phyloP scores from a whole-genome alignment of 2,113 vertebrate genomes.

The Spermophilus dauricus region DNA sequence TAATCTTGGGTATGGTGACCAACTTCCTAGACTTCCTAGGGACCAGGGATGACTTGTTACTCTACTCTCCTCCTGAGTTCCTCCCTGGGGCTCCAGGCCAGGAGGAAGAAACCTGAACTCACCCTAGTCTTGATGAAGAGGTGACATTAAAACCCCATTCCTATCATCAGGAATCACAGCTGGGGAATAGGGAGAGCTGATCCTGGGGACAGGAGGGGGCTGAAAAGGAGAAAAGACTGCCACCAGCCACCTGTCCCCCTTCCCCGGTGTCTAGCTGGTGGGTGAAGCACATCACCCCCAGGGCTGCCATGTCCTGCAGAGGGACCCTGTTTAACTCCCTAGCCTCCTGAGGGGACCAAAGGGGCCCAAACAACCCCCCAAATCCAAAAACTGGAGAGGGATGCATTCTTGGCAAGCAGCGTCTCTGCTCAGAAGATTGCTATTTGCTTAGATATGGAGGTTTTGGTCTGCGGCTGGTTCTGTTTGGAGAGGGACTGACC shows the following conservation, averaged over 20 bases:
- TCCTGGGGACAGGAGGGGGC: background rate
- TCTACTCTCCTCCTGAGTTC: background rate
- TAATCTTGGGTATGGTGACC: background rate
- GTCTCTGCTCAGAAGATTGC: background rate
- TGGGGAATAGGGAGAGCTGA: background rate
- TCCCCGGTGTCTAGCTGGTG: background rate
- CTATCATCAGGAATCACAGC: background rate
- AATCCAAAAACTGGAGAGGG: background rate
- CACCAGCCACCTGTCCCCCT: fast-evolving
- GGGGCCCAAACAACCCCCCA: background rate
- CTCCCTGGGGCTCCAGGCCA: background rate
- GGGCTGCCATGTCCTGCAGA: background rate
- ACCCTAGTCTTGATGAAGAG: background rate
- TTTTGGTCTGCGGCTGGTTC: background rate
- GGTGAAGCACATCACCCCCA: background rate
- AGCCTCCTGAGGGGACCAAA: background rate
- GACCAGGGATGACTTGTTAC: background rate
- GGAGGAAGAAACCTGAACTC: background rate
- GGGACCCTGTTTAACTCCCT: background rate
- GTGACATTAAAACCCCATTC: background rate
- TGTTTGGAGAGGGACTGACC: constrained; percentile 46
- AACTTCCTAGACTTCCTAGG: background rate
- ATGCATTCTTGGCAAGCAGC: background rate
- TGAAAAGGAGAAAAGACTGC: background rate
- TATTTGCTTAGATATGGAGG: background rate